These are phyloP conservation scores for Eilema griseolum DNA, from an alignment of 2,888 invertebrate genomes.

Conservation along the genomic window DNA sequence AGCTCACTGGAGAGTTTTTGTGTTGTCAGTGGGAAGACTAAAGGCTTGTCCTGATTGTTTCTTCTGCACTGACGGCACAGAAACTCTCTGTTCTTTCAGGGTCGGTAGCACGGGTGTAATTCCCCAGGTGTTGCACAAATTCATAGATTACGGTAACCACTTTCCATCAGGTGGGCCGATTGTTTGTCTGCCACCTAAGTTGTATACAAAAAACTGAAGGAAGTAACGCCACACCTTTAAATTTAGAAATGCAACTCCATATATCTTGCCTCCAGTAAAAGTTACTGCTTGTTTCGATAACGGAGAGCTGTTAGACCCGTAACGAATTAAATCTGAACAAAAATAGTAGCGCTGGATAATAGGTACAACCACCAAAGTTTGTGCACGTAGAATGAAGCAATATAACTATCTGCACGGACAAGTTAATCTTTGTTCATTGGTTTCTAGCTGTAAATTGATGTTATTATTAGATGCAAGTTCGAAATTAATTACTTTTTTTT, in stretches of 20 bases:
- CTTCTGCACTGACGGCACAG: too few species aligned
- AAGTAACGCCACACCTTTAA: neutral
- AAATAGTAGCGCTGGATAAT: conserved; percentile 26
- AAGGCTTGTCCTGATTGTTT: too few species aligned
- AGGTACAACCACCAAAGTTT: conserved; percentile 21
- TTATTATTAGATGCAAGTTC: neutral
- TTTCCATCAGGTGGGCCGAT: too few species aligned
- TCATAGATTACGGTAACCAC: too few species aligned
- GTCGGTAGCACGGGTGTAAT: too few species aligned
- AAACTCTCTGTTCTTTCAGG: too few species aligned
- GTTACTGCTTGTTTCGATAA: conserved; percentile 13
- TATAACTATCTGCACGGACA: conserved; percentile 19
- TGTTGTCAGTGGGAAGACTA: too few species aligned
- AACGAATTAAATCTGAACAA: conserved; percentile 32
- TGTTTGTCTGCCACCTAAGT: too few species aligned
- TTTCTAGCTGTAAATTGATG: conserved; percentile 16
- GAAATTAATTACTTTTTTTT: neutral
- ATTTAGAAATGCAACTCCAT: neutral
- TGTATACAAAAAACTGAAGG: neutral
- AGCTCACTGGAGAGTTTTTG: too few species aligned
- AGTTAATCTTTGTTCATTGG: conserved; percentile 18
- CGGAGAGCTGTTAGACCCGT: conserved; percentile 9
- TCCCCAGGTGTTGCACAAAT: too few species aligned
- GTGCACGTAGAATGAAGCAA: conserved; percentile 21
- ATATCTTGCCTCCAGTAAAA: conserved; percentile 11